A percentile compares a stretch with the other conserved stretches of the same genome.
phyloP scores from a whole-genome alignment of 53 echinoderm and acorn worm genomes.

The Pentamera pediparva region DNA sequence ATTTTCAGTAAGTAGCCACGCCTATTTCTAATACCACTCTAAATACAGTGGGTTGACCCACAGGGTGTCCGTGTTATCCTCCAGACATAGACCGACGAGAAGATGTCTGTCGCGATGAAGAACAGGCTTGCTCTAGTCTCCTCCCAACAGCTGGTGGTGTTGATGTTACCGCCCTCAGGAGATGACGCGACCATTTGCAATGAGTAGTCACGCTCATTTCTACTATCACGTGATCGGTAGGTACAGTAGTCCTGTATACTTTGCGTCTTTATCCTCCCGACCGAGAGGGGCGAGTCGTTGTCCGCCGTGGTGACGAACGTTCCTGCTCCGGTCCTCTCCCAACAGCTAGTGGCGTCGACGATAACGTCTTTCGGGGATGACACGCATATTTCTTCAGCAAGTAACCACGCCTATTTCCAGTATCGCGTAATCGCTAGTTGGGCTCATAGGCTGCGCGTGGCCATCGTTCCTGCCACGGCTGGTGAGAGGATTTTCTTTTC shows the following conservation, averaged over 20 bases:
- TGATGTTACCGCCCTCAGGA: constrained; percentile 25
- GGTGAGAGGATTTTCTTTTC: too few relatives aligned
- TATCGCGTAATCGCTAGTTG: too few relatives aligned
- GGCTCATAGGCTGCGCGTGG: too few relatives aligned
- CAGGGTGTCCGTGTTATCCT: too few relatives aligned
- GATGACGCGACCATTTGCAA: constrained; percentile 19
- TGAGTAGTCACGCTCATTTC: too few relatives aligned
- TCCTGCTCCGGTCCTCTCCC: constrained; percentile 4
- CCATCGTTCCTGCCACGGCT: too few relatives aligned
- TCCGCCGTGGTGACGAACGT: constrained; percentile 25
- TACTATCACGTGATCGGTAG: too few relatives aligned
- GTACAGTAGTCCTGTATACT: too few relatives aligned
- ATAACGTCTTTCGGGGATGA: constrained; percentile 18
- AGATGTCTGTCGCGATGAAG: constrained; percentile 18
- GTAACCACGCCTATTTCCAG: too few relatives aligned
- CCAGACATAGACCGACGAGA: constrained; percentile 4
- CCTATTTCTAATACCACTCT: too few relatives aligned
- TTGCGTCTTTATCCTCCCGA: constrained; percentile 12
- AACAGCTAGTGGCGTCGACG: constrained; percentile 22
- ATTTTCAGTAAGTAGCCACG: constrained; percentile 21
- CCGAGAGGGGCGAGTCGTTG: constrained; percentile 3
- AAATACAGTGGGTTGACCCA: too few relatives aligned
- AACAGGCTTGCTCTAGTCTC: constrained; percentile 7
- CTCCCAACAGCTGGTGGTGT: constrained; percentile 16
- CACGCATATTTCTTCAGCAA: constrained; percentile 18